Evolutionary conservation across 2,113 vertebrate genomes (phyloP), one percentile per base, ranked within the genome.

Genomic region (Paradoxurus hermaphroditus): DNA sequence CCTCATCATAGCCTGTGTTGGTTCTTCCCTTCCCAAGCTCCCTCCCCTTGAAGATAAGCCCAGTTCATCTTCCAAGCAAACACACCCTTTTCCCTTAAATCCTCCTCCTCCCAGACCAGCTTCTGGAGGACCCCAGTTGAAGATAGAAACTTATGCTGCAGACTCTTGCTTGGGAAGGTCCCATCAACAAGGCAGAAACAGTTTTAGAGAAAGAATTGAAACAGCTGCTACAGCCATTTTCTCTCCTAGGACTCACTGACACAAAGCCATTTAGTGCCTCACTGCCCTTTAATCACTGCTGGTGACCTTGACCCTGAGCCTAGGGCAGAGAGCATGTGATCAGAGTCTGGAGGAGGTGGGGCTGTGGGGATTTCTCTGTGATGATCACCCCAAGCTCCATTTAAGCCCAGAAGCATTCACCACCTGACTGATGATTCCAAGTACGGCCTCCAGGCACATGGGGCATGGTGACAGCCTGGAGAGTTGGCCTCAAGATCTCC

Each of bases 1-100:
- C 23, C 25, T 63, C 44, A 51, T 46, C 3, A 19, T 19, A 25
- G 25, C 13, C 10, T 56, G 3, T 16, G 5, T 34, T 21, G 2
- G 6, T 39, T 56, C 19, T 53, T 44, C 0, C 41, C 36, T 44
- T 23, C 19, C 0, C 16, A 0, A 0, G 11, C 56, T 34, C 21
- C 25, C 36, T n/a, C 29, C n/a, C 19, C 21, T 65, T 62, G 29
- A 46, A 4, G 39, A 27, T 39, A 41, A 7, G 1, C 29, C 34
- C 19, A 70, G 29, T 18, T 39, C 15, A 27, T 16, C 63, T 86
- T 68, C 39, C 27, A 70, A 82, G 82, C 51, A 73, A 89, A 72
- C 11, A 75, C 2, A 75, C 25, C 23, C 41, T 11, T 27, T n/a
- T 9, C 14, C 27, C n/a, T 25, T 36, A 70, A 49, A 44, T 53